A percentile compares a stretch with the other conserved stretches of the same genome.
Evolutionary conservation across 2,113 vertebrate species (phyloP).

Genomic region (Papio anubis): DNA sequence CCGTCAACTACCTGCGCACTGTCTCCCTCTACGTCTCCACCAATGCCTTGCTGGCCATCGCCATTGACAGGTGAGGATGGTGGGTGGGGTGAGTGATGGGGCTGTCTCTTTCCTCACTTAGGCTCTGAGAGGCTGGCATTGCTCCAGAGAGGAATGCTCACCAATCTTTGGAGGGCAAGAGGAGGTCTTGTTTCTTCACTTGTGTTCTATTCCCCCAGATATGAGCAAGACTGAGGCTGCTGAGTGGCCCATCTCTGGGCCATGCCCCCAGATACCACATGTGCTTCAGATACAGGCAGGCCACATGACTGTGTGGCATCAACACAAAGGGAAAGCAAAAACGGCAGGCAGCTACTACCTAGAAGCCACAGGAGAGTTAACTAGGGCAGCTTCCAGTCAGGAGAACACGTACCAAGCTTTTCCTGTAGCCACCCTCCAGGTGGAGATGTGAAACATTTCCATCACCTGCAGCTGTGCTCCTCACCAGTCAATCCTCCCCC

Average conservation of each 20-base stretch:
- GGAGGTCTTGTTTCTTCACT: not conserved
- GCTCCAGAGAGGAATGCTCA: not conserved
- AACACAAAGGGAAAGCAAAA: not conserved
- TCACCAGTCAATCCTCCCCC: not conserved
- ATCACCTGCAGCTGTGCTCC: not conserved
- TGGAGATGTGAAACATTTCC: not conserved
- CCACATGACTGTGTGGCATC: not conserved
- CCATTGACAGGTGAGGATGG: constrained; percentile 91
- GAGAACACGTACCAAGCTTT: not conserved
- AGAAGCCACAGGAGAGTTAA: not conserved
- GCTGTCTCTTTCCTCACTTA: not conserved
- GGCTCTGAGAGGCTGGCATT: not conserved
- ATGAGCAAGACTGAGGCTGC: not conserved
- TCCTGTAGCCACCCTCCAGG: not conserved
- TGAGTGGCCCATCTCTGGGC: not conserved
- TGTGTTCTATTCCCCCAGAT: not conserved
- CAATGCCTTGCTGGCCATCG: constrained; percentile 96
- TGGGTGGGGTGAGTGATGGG: not conserved
- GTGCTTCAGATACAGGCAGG: not conserved
- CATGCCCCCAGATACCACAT: not conserved
- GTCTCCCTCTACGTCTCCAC: constrained; percentile 97
- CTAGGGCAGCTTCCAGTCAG: not conserved
- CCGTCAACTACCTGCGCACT: constrained; percentile 94
- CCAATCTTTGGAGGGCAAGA: not conserved
- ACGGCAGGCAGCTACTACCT: not conserved